Base-by-base conservation (phyloP, 1,140 invertebrate species). In the Pogonomyrmex barbatus region DNA sequence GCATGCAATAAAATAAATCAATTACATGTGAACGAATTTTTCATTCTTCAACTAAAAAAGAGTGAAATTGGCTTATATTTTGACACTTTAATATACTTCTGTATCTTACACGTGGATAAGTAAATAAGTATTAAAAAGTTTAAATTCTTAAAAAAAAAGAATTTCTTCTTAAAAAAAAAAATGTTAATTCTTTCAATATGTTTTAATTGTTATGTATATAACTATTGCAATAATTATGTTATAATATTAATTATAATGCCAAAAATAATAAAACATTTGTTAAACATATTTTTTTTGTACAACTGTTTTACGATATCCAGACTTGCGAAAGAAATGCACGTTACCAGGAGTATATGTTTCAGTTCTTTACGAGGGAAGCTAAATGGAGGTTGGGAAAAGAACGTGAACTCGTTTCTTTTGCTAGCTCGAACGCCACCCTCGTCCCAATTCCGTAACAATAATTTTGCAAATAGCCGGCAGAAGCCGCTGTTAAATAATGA, bases 401-500 rank as follows among this genome's bases (percentile, higher is more conserved):
- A 85, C 84, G 65, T 81, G 87, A 86, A 87, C 71, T 88, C 81
- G 88, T 90, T 91, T 91, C 88, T 88, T 67, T 76, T 56, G 56
- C 45, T 81, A 54, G 75, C 87, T 86, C 87, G 73, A 84, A 90
- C 78, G 58, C 78, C 81, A 84, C 79, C 56, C 85, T 88, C 91
- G 87, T 82, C 89, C 89, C 91, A 91, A 93, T 93, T 90, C 89
- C 91, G 87, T 91, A 92, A 93, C 90, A 91, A 93, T 93, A 94
- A 94, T 93, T 93, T 92, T 93, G 89, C 90, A 92, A 93, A 93
- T 92, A 91, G 92, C 90, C 90, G 84, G 87, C 87, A 90, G 87
- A 92, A 92, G 88, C 88, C 89, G 88, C 88, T 87, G 87, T 84
- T 93, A 92, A 94, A 93, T 93, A 94, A 94, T 93, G 90, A 93